A percentile compares a stretch with the other conserved stretches of the same genome.
These are phyloP conservation scores for Elymnias hypermnestra DNA, from an alignment of 1,140 invertebrate genomes.

Conservation along the genomic window DNA sequence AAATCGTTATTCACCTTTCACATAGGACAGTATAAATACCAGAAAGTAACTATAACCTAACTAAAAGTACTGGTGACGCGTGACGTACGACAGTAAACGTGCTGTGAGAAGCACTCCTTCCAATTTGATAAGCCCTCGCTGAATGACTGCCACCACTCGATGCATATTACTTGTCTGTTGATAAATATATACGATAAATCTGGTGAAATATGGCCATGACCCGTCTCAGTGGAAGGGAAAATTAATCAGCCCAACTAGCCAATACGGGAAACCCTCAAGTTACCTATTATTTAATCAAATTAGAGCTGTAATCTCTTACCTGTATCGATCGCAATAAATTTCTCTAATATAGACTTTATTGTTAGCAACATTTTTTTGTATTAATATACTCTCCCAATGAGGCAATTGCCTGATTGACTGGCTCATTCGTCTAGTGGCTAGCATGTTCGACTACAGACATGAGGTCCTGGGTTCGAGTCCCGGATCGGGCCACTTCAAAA, in stretches of 20 bases:
- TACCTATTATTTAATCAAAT: constrained; percentile 18
- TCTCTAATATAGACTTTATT: no score
- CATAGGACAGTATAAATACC: not conserved
- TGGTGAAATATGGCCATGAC: constrained; percentile 15
- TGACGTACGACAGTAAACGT: constrained; percentile 31
- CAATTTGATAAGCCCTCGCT: constrained; percentile 27
- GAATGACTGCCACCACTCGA: constrained; percentile 17
- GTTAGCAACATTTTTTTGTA: no score
- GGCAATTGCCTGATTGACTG: no score
- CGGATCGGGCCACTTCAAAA: no score
- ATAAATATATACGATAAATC: constrained; percentile 5
- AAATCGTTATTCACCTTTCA: no score
- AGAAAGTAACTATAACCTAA: not conserved
- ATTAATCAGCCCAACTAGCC: constrained; percentile 24
- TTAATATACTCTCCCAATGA: no score
- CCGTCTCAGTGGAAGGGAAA: constrained; percentile 13
- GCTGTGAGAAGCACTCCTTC: constrained; percentile 30
- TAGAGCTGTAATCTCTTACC: no score
- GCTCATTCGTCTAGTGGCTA: no score
- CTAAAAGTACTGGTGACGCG: constrained; percentile 17
- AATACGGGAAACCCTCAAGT: constrained; percentile 20
- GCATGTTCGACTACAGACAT: no score
- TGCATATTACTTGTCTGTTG: constrained; percentile 7
- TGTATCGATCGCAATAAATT: no score
- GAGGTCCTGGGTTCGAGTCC: no score